Evolutionary conservation across 2,888 invertebrate genomes (phyloP), one percentile per base, ranked within the genome.

Genomic region (Iphiclides podalirius): DNA sequence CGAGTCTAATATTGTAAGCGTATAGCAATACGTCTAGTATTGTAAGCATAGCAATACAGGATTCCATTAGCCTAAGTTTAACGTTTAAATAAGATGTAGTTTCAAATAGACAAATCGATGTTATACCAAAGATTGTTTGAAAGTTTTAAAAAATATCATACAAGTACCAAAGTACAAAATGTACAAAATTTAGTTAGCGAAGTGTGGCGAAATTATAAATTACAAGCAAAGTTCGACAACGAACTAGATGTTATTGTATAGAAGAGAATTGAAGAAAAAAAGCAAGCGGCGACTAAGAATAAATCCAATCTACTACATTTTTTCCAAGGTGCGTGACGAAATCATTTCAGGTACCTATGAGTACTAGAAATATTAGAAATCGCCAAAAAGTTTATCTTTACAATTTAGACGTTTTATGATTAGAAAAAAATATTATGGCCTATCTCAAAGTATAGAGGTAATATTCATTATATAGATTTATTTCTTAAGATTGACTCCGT

Each of bases 241-340:
- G 57, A 57, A 53, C 54, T 55, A 42, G 55, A 54, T 52, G 51
- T 53, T 37, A 52, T 56, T 53, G 53, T 58, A 40, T 54, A 51
- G 54, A 56, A 58, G 58, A 59, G 52, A 55, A 54, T 57, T 43
- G 54, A 56, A 54, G 55, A 54, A 26, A 7, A 54, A 56, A 52
- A 52, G 50, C 53, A 53, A 53, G 44, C 44, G 36, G 46, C 52
- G 44, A 54, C 52, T 51, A 55, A 55, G 28, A 55, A 55, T 52
- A 52, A n/a, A n/a, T n/a, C n/a, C n/a, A n/a, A n/a, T n/a, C 52
- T 55, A 31, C 52, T 50, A 17, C 40, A 42, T 49, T 53, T 45
- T 45, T 46, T 26, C 8, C 26, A 26, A 26, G 26, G 26, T 7
- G 4, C 6, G 3, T 26, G 1, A 26, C 8, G 26, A 26, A 26